Percentiles rank a stretch among this genome's conserved stretches.
Evolutionary conservation across 2,888 invertebrate species (phyloP).

Genomic region (Acanthosepion esculentum): DNA sequence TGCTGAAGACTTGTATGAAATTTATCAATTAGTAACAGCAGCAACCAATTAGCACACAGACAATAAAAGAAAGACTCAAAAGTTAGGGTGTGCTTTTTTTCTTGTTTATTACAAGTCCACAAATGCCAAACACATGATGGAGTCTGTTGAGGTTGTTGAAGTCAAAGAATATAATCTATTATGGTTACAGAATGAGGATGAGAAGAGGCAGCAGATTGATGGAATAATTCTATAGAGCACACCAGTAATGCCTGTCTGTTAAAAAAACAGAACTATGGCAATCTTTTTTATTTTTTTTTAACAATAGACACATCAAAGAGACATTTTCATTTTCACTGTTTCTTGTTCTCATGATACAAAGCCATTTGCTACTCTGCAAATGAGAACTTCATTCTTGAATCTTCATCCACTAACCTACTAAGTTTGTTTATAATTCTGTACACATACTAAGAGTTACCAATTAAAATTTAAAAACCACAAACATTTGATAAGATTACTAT

Average conservation of each 20-base stretch:
- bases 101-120: neutral
- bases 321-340: neutral
- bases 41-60: neutral
- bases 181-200: no score
- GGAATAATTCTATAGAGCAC: neutral
- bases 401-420: no score
- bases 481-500: no score
- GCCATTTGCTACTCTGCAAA: neutral
- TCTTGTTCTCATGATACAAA: neutral
- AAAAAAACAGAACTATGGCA: neutral
- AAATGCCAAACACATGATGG: neutral
- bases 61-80: neutral
- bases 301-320: neutral
- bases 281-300: neutral
- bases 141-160: neutral
- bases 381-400: neutral
- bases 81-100: neutral
- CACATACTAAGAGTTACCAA: no score
- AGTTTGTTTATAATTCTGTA: no score
- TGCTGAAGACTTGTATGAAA: slow-evolving; percentile 12
- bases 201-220: neutral
- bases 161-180: neutral
- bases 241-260: neutral
- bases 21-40: neutral
- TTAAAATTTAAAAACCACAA: no score